Evolutionary conservation across 2,113 vertebrate species (phyloP), one percentile per base, ranked within the genome.

Genomic region (Amia ocellicauda): DNA sequence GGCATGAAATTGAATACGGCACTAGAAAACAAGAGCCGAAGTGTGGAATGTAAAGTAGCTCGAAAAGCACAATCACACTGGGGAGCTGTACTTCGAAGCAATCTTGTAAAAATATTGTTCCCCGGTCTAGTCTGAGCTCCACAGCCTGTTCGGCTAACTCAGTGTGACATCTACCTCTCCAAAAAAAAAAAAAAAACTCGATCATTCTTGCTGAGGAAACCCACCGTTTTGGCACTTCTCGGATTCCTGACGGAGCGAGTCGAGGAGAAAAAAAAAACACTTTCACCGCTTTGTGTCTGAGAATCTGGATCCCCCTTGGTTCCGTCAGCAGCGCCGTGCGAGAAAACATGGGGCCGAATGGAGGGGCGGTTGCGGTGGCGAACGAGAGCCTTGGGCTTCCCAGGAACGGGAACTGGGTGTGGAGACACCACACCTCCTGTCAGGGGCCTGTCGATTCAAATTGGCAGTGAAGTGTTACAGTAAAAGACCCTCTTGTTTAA

Each of bases 61-160:
- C 64, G 10, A 29, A 56, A 62, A 57, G 64, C 60, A 66, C 62
- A 62, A 19, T 50, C 26, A 2, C 58, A 67, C 64, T 53, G 66
- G 60, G 62, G 60, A 69, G 68, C 60, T 63, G 60, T 61, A 71
- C 79, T 73, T 60, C 31, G 24, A 72, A 56, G 60, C 80, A 83
- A 85, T 80, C 80, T 83, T 76, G 64, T 62, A 78, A 71, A 74
- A 85, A 81, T 81, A 84, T 84, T 81, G 74, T 79, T 79, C 67
- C 72, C 60, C 67, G 51, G 78, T 82, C 80, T 84, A 60, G 79
- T 78, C 80, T 60, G 61, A 74, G 45, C 55, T 75, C 62, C 54
- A 60, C 57, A 62, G 62, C 56, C 71, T 58, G 28, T 77, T 81
- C 77, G 72, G 66, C 75, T 77, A 79, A 84, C 74, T 81, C 79